A percentile compares a stretch with the other conserved stretches of the same genome.
phyloP scores from a whole-genome alignment of 2,113 vertebrate species.

The Gambusia affinis region DNA sequence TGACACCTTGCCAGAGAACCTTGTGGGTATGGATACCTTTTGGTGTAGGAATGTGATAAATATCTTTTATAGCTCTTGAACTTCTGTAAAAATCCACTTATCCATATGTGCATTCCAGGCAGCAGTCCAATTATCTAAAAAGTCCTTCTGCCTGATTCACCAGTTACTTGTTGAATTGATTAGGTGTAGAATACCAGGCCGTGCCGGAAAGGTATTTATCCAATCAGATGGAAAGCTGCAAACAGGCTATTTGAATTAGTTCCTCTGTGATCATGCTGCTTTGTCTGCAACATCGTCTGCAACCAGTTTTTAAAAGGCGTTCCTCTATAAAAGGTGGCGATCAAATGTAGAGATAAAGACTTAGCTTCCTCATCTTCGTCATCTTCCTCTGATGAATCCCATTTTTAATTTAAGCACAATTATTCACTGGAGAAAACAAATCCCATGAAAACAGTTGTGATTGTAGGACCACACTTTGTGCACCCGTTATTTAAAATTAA shows the following conservation, averaged over 20 bases:
- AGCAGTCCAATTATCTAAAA: slow-evolving; percentile 23
- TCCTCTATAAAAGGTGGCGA: slow-evolving; percentile 2
- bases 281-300: not conserved
- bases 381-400: too few relatives aligned
- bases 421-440: not conserved
- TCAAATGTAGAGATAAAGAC: slow-evolving; percentile 5
- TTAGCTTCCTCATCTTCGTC: too few relatives aligned
- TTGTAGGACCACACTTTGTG: not conserved
- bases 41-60: slow-evolving; percentile 55
- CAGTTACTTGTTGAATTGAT: slow-evolving; percentile 18
- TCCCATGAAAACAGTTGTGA: not conserved
- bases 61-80: slow-evolving; percentile 50
- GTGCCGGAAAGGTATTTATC: not conserved
- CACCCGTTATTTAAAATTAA: not conserved
- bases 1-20: slow-evolving; percentile 57
- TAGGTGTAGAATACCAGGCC: not conserved
- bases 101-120: slow-evolving; percentile 37
- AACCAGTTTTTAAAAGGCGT: slow-evolving; percentile 2
- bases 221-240: not conserved
- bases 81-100: slow-evolving; percentile 23
- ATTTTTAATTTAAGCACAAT: not conserved
- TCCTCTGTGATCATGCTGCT: slow-evolving; percentile 11
- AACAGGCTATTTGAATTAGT: slow-evolving; percentile 9
- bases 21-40: slow-evolving; percentile 28
- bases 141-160: slow-evolving; percentile 21